Conservation (phyloP, 2,113 vertebrate genomes). For the Marmota monax region DNA sequence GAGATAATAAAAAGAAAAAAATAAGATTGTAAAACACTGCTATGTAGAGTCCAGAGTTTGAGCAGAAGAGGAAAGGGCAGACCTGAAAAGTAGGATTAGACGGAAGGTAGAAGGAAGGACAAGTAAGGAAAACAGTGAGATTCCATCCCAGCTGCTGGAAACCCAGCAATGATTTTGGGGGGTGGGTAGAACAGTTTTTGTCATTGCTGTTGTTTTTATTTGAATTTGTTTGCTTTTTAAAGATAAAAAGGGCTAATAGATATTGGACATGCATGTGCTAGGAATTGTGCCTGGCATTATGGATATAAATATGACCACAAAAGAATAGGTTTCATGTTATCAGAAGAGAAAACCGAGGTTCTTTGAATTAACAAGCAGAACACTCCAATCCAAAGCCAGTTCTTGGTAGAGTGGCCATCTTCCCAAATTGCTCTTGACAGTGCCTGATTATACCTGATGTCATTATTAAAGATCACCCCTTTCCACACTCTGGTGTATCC, state of each 20-base stretch:
- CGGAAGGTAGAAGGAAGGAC: fast-evolving
- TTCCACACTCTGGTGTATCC: background rate
- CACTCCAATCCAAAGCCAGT: background rate
- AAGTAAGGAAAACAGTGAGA: fast-evolving
- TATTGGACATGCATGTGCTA: background rate
- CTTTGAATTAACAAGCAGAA: background rate
- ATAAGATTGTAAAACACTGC: background rate
- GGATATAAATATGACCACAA: background rate
- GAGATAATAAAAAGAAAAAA: background rate
- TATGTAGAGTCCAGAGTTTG: background rate
- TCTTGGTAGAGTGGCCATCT: background rate
- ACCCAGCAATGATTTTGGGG: background rate
- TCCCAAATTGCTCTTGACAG: background rate
- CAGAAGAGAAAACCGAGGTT: background rate
- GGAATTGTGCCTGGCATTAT: background rate
- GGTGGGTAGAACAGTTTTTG: background rate
- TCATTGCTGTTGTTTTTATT: background rate
- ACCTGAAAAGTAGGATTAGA: background rate
- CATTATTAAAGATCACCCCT: background rate
- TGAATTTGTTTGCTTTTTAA: background rate
- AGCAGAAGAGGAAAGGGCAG: background rate
- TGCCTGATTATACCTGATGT: background rate
- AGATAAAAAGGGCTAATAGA: background rate
- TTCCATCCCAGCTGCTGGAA: background rate
- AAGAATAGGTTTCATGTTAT: background rate